Base-by-base conservation (phyloP, 2,797 vertebrate genomes). In the Poecilia picta region DNA sequence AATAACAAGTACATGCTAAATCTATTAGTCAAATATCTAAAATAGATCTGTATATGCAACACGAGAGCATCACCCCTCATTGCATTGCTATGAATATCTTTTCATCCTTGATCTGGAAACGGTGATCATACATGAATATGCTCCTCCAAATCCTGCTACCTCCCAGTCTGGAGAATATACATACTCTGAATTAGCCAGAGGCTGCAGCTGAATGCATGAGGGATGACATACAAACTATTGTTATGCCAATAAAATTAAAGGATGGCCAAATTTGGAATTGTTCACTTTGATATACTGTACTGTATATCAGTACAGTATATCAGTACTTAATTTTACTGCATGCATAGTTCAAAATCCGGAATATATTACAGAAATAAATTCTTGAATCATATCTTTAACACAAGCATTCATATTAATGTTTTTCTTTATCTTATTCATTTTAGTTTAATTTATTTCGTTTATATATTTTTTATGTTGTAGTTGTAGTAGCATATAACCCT, bases 11-110 rank as follows among this genome's bases (percentile, higher is more conserved):
- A 81, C 91, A 89, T 90, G 80, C 86, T 93, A 92, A 93, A 93
- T 91, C 81, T 92, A 85, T 89, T 92, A 87, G 85, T 86, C 76
- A 90, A 89, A 93, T 84, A 85, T 88, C 88, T 73, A 83, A 91
- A 94, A 94, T 89, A 91, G 93, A 89, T 82, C 87, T 79, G 72
- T 59, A 83, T 77, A 83, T 81, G 89, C 83, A 93, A 92, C 77
- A 72, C 73, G 92, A 93, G 89, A 91, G 81, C 85, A 83, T 90
- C 87, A 76, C 86, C 84, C 86, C 92, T 76, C 55, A 77, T 89
- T 92, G 88, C 91, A 74, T 76, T 15, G 64, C 82, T 87, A 45
- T 72, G 79, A 89, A 91, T 84, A 87, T 64, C 84, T 89, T 85
- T 39, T n/a, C 25, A 83, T 88, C 75, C 77, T 79, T 86, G 62